These are phyloP conservation scores for Tenthredo notha DNA, from an alignment of 2,888 invertebrate genomes.

Conservation along the genomic window DNA sequence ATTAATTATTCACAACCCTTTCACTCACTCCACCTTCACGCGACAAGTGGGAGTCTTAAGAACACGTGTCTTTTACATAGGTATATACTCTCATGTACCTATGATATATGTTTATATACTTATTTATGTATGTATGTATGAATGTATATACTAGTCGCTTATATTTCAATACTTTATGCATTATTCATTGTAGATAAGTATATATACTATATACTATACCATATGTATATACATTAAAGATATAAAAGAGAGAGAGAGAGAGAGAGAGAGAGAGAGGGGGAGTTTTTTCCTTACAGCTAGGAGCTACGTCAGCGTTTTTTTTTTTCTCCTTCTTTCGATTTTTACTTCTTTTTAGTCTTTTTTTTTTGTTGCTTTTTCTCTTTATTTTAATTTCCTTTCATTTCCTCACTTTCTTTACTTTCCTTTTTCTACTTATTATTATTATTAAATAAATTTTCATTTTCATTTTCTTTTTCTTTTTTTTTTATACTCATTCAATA, in stretches of 20 bases:
- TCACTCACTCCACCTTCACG: too few relatives aligned
- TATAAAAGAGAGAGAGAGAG: too few relatives aligned
- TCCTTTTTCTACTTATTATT: background rate
- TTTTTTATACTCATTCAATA: background rate
- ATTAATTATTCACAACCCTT: too few relatives aligned
- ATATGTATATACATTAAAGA: background rate
- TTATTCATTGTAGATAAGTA: background rate
- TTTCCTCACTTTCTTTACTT: background rate
- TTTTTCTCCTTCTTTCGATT: background rate
- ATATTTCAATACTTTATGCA: background rate
- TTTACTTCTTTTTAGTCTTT: background rate
- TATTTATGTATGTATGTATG: too few relatives aligned
- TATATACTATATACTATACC: background rate
- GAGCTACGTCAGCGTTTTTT: background rate
- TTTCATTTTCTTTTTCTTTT: too few relatives aligned
- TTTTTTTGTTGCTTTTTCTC: background rate
- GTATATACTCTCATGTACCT: too few relatives aligned
- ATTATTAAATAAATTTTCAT: background rate
- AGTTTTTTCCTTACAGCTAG: background rate
- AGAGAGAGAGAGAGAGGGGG: too few relatives aligned
- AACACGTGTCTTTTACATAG: too few relatives aligned
- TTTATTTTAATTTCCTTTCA: background rate
- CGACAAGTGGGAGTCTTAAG: too few relatives aligned
- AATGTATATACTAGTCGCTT: background rate
- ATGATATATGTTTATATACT: too few relatives aligned